phyloP scores from a whole-genome alignment of 2,113 vertebrate genomes.

The Proteles cristata region DNA sequence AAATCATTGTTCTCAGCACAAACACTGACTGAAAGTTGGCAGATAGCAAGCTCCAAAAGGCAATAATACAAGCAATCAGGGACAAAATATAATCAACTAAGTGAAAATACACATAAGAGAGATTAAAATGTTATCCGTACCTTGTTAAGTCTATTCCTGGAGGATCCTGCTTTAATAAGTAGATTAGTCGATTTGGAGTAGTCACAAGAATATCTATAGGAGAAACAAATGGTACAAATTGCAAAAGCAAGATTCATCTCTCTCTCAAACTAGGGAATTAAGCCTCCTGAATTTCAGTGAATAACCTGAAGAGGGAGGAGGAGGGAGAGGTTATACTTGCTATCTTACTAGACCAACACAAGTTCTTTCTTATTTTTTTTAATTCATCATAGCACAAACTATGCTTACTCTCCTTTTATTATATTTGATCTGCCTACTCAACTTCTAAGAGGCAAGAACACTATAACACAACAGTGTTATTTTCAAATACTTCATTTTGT shows the following conservation, averaged over 20 bases:
- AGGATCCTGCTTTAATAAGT: constrained; percentile 95
- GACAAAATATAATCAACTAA: constrained; percentile 19
- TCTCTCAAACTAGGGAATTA: constrained; percentile 31
- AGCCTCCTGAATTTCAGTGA: constrained; percentile 11
- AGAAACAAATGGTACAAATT: constrained; percentile 49
- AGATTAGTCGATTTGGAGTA: constrained; percentile 96
- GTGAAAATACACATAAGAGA: constrained; percentile 26
- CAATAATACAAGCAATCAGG: background rate
- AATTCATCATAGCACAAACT: background rate
- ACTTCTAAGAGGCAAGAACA: constrained; percentile 1
- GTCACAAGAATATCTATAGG: constrained; percentile 94
- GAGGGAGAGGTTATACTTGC: background rate
- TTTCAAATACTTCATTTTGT: background rate
- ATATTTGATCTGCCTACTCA: background rate
- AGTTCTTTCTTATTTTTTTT: background rate
- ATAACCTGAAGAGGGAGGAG: background rate
- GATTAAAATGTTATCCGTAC: constrained; percentile 80
- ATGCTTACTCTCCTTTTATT: background rate
- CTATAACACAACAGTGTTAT: background rate
- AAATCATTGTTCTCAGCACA: constrained; percentile 22
- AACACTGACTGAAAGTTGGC: background rate
- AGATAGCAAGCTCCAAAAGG: background rate
- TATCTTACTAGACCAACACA: background rate
- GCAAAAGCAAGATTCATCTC: background rate
- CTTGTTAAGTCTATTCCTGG: constrained; percentile 94